Evolutionary conservation across 2,113 vertebrate genomes (phyloP).

Genomic region (Ibidorhyncha struthersii): DNA sequence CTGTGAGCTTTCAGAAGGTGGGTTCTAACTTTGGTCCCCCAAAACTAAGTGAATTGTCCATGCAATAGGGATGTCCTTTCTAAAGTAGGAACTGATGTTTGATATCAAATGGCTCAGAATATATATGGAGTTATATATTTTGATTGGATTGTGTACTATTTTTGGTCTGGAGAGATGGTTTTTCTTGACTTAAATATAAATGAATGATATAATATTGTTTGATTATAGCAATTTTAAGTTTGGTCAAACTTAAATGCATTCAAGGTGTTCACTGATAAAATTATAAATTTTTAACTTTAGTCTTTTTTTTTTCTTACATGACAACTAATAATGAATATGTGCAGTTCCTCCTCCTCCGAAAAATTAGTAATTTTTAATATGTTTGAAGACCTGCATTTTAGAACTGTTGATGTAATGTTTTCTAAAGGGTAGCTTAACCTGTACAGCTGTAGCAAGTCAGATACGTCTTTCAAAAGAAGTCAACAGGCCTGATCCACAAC

Average conservation of each 20-base stretch:
- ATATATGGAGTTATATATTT: neutral
- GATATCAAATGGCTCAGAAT: neutral
- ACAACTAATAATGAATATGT: neutral
- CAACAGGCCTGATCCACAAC: neutral
- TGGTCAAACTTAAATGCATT: neutral
- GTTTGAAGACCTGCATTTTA: neutral
- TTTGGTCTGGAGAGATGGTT: neutral
- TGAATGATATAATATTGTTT: neutral
- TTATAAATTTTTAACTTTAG: neutral
- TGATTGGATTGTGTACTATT: neutral
- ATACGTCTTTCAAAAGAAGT: neutral
- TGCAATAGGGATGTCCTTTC: neutral
- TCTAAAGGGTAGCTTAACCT: neutral
- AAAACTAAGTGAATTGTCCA: neutral
- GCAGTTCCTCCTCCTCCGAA: neutral
- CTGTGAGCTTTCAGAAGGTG: neutral
- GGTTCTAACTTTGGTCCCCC: rapidly evolving
- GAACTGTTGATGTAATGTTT: neutral
- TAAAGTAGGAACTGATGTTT: neutral
- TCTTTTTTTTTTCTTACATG: neutral
- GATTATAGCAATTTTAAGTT: neutral
- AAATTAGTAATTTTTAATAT: neutral
- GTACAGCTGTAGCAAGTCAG: neutral
- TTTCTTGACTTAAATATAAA: neutral
- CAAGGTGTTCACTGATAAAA: neutral